These are phyloP conservation scores for Parnassius orleans DNA, from an alignment of 2,888 invertebrate genomes.

Conservation along the genomic window DNA sequence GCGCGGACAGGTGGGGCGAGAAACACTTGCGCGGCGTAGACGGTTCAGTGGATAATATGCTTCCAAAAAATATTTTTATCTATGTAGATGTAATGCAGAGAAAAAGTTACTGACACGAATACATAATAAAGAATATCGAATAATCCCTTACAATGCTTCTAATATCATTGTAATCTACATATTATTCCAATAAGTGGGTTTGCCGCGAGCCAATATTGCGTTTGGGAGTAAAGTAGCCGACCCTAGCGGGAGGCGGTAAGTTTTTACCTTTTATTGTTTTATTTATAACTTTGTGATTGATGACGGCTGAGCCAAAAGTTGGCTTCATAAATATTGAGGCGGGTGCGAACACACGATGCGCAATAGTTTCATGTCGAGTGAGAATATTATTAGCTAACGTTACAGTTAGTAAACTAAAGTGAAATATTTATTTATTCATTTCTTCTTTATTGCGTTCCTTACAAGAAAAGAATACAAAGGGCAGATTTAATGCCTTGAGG, in stretches of 20 bases:
- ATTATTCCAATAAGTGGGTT: conserved; percentile 80
- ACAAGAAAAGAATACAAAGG: too few relatives aligned
- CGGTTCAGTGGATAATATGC: too few relatives aligned
- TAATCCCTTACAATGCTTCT: conserved; percentile 61
- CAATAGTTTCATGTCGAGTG: conserved; percentile 54
- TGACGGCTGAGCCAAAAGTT: conserved; percentile 68
- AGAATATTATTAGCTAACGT: conserved; percentile 22
- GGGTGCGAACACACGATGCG: conserved; percentile 58
- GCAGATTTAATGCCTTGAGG: too few relatives aligned
- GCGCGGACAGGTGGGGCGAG: too few relatives aligned
- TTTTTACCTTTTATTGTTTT: conserved; percentile 81
- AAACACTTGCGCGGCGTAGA: too few relatives aligned
- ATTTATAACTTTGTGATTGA: conserved; percentile 82
- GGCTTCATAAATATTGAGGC: conserved; percentile 78
- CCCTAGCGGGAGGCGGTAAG: conserved; percentile 63
- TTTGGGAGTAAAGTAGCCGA: conserved; percentile 59
- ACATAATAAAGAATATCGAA: conserved; percentile 58
- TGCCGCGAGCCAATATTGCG: conserved; percentile 68
- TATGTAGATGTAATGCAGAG: not conserved
- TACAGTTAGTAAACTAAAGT: not conserved
- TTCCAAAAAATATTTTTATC: too few relatives aligned
- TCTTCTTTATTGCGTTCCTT: too few relatives aligned
- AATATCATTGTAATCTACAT: conserved; percentile 77
- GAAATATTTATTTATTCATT: too few relatives aligned
- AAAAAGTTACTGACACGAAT: conserved; percentile 54